Conservation (phyloP, 2,888 invertebrate genomes). For the Bugula neritina region DNA sequence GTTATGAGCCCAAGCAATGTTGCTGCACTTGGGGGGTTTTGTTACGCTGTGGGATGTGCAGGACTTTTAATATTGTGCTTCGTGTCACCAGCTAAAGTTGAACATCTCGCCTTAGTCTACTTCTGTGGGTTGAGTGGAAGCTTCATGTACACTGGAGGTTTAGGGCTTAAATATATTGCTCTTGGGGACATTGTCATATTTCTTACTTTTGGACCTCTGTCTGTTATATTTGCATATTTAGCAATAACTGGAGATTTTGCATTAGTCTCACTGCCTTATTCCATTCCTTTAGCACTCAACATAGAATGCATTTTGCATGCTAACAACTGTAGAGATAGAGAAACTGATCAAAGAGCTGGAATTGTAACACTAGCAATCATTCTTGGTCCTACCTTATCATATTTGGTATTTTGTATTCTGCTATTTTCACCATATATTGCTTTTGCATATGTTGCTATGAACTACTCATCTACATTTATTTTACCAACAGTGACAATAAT, state of each 20-base stretch:
- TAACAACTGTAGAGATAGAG: slow-evolving; percentile 87
- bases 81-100: slow-evolving; percentile 85
- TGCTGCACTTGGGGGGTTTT: slow-evolving; percentile 77
- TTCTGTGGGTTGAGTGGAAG: slow-evolving; percentile 91
- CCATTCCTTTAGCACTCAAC: slow-evolving; percentile 84
- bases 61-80: slow-evolving; percentile 71
- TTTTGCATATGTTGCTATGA: slow-evolving; percentile 75
- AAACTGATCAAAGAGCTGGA: slow-evolving; percentile 78
- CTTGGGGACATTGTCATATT: slow-evolving; percentile 85
- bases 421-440: slow-evolving; percentile 75
- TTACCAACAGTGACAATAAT: slow-evolving; percentile 80
- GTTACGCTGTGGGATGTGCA: slow-evolving; percentile 78
- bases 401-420: slow-evolving; percentile 80
- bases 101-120: slow-evolving; percentile 85
- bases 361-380: slow-evolving; percentile 91
- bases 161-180: slow-evolving; percentile 90
- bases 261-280: slow-evolving; percentile 84
- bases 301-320: slow-evolving; percentile 92
- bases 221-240: slow-evolving; percentile 86
- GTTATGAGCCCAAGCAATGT: slow-evolving; percentile 76
- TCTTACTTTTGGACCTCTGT: slow-evolving; percentile 87
- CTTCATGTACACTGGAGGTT: slow-evolving; percentile 92
- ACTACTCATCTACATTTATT: slow-evolving; percentile 81
- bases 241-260: slow-evolving; percentile 83
- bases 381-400: slow-evolving; percentile 82